Evolutionary conservation across 1,140 invertebrate genomes (phyloP), one percentile per base, ranked within the genome.

Genomic region (Tachypleus tridentatus): DNA sequence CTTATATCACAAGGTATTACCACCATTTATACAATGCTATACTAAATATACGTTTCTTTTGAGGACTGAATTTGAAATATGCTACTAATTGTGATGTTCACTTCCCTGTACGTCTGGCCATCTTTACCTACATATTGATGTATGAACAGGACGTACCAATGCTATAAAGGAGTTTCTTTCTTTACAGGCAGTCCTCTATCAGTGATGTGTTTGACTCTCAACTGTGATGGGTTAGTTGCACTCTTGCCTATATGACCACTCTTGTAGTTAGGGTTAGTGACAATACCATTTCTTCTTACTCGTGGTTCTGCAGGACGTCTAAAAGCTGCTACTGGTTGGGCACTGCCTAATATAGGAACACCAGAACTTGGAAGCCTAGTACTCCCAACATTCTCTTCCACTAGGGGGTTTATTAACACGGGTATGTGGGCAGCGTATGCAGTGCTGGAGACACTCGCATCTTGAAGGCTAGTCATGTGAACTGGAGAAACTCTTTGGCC

Each of bases 251-350:
- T 9, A 4, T 62, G 59, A 51, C 69, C 69, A 47, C 68, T 67
- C 66, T 81, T 78, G 80, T 91, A 85, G 63, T 90, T 91, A 53
- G 91, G 91, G 76, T 95, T 95, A 4, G 90, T 92, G 6, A 93
- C 89, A 67, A 93, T 91, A 4, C 91, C 91, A 74, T 93, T 94
- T 67, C 91, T 82, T 70, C 77, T 78, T 48, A 75, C 69, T 61
- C 77, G 72, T 49, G 74, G 71, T 68, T 80, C 80, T 52, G 77
- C 77, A 9, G 75, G 67, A 11, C 66, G 29, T 29, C 29, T 29
- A 2, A 29, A 29, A 29, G 29, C 29, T 29, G 29, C 29, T 29
- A 29, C 29, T 29, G 29, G 29, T 29, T 29, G 29, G 0, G 29
- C 29, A 29, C 29, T 29, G 29, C 29, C 29, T 29, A 29, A 29